Conservation (phyloP, 2,113 vertebrate genomes). For the Mustela nigripes region DNA sequence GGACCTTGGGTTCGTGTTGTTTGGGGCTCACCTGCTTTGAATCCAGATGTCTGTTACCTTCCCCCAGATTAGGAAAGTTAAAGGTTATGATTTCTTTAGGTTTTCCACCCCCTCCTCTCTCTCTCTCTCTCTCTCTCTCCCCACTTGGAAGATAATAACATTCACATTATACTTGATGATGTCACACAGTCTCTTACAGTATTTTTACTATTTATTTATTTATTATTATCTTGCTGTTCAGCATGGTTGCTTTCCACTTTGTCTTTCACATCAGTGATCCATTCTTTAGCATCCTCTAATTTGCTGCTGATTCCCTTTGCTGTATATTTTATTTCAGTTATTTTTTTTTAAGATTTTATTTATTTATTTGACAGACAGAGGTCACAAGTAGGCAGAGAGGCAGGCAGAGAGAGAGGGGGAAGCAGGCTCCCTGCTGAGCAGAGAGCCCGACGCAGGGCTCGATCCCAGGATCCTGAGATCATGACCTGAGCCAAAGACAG, state of each 20-base stretch:
- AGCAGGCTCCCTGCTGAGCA: no score
- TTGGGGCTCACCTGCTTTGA: not conserved
- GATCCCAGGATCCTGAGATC: no score
- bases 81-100: not conserved
- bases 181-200: not conserved
- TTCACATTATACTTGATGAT: not conserved
- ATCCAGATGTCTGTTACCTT: not conserved
- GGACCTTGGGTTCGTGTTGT: not conserved
- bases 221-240: not conserved
- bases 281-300: not conserved
- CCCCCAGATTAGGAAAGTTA: not conserved
- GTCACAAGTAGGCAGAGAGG: no score
- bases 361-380: no score
- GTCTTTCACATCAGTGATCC: not conserved
- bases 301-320: not conserved
- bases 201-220: not conserved
- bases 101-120: not conserved
- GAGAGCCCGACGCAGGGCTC: no score
- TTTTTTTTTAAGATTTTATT: not conserved
- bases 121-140: not conserved
- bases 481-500: no score
- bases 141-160: not conserved
- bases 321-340: not conserved
- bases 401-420: no score
- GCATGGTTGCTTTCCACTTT: not conserved